phyloP scores from a whole-genome alignment of 2,113 vertebrate genomes.

The Ellobius talpinus region DNA sequence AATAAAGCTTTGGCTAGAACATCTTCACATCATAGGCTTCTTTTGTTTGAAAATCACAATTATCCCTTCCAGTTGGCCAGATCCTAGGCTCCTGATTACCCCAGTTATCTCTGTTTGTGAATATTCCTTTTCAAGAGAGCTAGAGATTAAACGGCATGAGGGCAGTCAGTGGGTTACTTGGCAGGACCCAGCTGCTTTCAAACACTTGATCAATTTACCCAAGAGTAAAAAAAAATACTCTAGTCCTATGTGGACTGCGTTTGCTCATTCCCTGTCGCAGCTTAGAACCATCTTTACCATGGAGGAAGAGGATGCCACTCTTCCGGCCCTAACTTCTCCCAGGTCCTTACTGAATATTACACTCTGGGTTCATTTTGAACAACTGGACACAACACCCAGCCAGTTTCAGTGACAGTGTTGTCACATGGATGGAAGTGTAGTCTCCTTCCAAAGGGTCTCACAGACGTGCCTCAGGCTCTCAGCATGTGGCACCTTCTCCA shows the following conservation, averaged over 20 bases:
- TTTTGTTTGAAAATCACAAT: background rate
- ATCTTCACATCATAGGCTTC: background rate
- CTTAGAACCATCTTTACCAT: background rate
- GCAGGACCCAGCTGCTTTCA: background rate
- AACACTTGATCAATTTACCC: background rate
- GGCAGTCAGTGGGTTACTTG: background rate
- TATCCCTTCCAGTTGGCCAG: background rate
- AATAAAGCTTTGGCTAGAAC: background rate
- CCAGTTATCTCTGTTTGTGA: background rate
- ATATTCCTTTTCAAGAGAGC: background rate
- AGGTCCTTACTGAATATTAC: background rate
- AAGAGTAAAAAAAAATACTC: background rate
- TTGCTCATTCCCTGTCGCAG: background rate
- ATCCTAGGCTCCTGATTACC: background rate
- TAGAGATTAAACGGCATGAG: background rate
- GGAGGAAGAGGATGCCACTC: background rate
- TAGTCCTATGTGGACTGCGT: background rate
- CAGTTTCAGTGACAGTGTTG: background rate
- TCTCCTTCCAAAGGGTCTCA: background rate
- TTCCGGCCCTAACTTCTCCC: fast-evolving
- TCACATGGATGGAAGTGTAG: background rate
- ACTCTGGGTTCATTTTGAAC: background rate
- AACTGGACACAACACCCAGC: background rate
- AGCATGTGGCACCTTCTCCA: background rate
- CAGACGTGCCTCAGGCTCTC: background rate